Percentiles rank a stretch among this genome's conserved stretches.
phyloP scores from a whole-genome alignment of 2,888 invertebrate genomes.

The Caenorhabditis parvicauda region DNA sequence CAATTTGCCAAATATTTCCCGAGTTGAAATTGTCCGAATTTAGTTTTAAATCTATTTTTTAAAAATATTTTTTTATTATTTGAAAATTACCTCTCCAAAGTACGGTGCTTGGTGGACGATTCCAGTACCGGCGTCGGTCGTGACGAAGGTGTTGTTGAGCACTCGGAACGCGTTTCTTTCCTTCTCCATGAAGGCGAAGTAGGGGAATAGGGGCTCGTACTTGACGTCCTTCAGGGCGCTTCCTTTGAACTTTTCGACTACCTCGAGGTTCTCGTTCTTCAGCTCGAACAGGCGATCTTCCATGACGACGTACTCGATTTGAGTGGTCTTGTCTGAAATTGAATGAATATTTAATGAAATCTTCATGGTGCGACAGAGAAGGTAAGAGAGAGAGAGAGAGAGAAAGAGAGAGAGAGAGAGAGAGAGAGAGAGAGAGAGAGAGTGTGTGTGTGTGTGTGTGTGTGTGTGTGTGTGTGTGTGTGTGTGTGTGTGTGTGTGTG shows the following conservation, averaged over 20 bases:
- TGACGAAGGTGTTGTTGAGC: conserved; percentile 85
- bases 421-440: too few species aligned
- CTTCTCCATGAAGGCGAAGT: conserved; percentile 71
- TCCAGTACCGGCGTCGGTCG: conserved; percentile 93
- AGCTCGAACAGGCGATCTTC: conserved; percentile 49
- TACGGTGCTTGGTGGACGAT: conserved; percentile 97
- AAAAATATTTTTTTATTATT: too few species aligned
- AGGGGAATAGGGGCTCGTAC: conserved; percentile 86
- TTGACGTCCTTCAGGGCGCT: conserved; percentile 75
- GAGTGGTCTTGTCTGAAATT: conserved; percentile 39
- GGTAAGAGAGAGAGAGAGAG: too few species aligned
- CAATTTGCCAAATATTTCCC: not conserved
- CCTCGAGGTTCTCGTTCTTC: conserved; percentile 73
- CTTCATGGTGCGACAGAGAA: too few species aligned
- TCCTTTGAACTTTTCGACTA: conserved; percentile 79
- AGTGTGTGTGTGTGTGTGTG: too few species aligned
- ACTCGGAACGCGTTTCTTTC: conserved; percentile 71
- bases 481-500: too few species aligned
- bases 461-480: too few species aligned
- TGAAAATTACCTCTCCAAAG: conserved; percentile 78
- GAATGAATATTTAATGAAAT: not conserved
- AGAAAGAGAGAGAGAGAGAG: not conserved
- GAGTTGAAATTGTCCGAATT: not conserved
- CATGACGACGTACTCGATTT: conserved; percentile 52
- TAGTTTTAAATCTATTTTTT: not conserved